Conservation (phyloP, 2,888 invertebrate species). For the Gandaritis pyraliata region DNA sequence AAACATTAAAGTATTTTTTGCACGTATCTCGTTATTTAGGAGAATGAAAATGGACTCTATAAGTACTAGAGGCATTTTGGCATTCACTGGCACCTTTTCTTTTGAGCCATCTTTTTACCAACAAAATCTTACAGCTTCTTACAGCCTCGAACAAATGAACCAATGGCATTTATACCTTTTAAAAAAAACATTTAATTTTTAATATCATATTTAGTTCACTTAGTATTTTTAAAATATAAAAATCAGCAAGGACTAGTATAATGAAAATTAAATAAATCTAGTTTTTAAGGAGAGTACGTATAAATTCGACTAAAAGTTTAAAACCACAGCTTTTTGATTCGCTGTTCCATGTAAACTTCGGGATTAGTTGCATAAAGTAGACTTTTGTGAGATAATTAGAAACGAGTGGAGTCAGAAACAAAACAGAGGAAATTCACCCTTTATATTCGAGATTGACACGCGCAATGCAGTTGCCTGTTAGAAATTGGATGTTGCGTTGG, state of each 20-base stretch:
- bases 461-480: conserved; percentile 16
- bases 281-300: no score
- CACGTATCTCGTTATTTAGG: conserved; percentile 18
- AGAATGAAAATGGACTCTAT: conserved; percentile 9
- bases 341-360: neutral
- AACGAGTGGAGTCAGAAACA: neutral
- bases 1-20: conserved; percentile 30
- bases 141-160: no score
- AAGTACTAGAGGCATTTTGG: neutral
- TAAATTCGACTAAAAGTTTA: no score
- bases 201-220: no score
- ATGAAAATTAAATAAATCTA: no score
- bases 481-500: conserved; percentile 14
- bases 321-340: no score
- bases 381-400: neutral
- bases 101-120: no score
- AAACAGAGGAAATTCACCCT: neutral
- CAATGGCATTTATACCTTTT: no score
- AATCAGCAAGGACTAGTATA: no score
- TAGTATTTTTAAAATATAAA: no score
- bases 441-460: conserved; percentile 1
- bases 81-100: neutral
- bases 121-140: no score
- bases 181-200: no score
- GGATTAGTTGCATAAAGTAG: neutral